Evolutionary conservation across 2,797 vertebrate genomes (phyloP), one percentile per base, ranked within the genome.

Genomic region (Enteromius thamalakanensis): DNA sequence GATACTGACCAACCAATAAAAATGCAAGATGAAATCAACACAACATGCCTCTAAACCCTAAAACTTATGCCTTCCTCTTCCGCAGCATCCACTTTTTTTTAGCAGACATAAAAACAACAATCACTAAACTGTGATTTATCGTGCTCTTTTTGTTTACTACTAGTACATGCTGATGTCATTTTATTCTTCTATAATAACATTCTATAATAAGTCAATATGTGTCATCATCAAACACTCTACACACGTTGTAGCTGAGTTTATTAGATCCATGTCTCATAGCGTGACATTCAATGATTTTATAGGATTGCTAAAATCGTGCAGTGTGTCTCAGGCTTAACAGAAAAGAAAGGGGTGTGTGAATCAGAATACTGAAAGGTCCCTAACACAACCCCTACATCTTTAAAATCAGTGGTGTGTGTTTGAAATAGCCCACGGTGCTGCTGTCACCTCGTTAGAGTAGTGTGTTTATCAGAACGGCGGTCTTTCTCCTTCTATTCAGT

Each of bases 401-500:
- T 76, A 58, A 55, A 55, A 82, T 55, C 23, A 68, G 62, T 69
- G 60, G 80, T 75, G 60, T 75, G n/a, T 67, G 47, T 47, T 69
- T 60, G 62, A 58, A 47, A 34, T 83, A 11, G 40, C 53, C 75
- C 51, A 49, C 6, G 40, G 82, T 83, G 75, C 53, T n/a, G 37
- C 67, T 51, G 42, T 70, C 75, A 83, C 75, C 75, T 60, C 51
- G 23, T 83, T 83, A 83, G 53, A 64, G 9, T 65, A 62, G 42
- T 65, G 49, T 81, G 65, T 75, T 80, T 67, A 78, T 83, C 75
- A 83, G 75, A 49, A 26, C 10, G 10, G 42, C n/a, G 11, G 23
- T 70, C 78, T 71, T 40, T 55, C 72, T 81, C 64, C 34, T 87
- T 55, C 55, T 69, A 75, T 80, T 84, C 78, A 76, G 82, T 42